phyloP scores from a whole-genome alignment of 2,797 vertebrate genomes.

The Avahi laniger region DNA sequence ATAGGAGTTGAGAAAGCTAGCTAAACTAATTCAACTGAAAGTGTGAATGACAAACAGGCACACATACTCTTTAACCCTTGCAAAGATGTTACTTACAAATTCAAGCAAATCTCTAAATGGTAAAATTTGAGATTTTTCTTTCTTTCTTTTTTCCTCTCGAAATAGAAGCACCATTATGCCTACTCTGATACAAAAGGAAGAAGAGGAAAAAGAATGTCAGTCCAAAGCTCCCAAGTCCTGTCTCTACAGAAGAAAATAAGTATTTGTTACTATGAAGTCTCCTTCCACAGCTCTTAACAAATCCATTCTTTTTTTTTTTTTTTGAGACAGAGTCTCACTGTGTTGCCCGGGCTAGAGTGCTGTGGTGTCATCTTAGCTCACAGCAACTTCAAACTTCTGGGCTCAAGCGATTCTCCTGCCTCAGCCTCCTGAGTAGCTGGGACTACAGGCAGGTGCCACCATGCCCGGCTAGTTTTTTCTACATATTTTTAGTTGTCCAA shows the following conservation, averaged over 20 bases:
- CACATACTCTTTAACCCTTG: not conserved
- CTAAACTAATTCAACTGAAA: not conserved
- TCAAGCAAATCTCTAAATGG: conserved; percentile 22
- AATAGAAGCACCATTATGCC: not conserved
- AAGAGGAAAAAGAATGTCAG: not conserved
- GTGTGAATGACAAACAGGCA: not conserved
- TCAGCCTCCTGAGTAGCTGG: no score
- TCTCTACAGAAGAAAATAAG: not conserved
- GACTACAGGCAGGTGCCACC: no score
- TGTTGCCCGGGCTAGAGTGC: no score
- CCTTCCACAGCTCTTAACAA: not conserved
- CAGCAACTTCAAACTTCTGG: no score
- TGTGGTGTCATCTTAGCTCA: no score
- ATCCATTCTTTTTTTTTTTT: no score
- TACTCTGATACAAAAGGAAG: not conserved
- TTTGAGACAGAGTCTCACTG: no score
- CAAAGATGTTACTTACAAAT: not conserved
- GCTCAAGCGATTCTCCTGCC: no score
- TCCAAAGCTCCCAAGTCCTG: not conserved
- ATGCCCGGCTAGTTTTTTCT: no score
- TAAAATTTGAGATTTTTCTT: not conserved
- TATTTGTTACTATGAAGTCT: not conserved
- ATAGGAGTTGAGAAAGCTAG: not conserved
- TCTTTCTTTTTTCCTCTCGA: not conserved
- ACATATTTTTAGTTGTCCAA: no score